Base-by-base conservation (phyloP, 1,140 invertebrate species). In the Varroa destructor region DNA sequence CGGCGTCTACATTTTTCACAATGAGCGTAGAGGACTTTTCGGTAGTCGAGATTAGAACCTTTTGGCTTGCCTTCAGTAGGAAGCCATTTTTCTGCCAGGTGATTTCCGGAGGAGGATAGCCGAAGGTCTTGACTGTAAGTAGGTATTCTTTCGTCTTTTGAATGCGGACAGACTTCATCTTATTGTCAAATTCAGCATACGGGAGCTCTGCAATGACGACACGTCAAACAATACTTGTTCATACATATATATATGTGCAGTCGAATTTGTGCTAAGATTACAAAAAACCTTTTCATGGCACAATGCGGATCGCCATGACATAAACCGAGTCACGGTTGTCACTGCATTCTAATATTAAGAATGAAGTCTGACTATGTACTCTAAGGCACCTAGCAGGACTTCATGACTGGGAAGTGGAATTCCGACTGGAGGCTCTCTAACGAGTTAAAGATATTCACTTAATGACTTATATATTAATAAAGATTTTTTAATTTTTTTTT, bases 21-120 rank as follows among this genome's bases (percentile, higher is more conserved):
- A 80, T 83, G n/a, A 89, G 84, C 0, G 81, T 84, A 4, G 84
- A 84, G 1, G 78, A 81, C 3, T 78, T 81, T 46, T 87, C 84
- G 56, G 83, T 82, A n/a, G 81, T 83, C 43, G 81, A 82, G 55
- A 88, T 83, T 51, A 81, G 78, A 14, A 79, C 84, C 78, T 71
- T 82, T 79, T 75, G 83, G 77, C 56, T 80, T 40, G 76, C 76
- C 71, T 75, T 74, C 6, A 77, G 71, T 54, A 79, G 77, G 12
- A 80, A 77, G 42, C 83, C 83, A 77, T 88, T 85, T 75, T 84
- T 86, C 46, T 79, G 82, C 87, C 87, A 88, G 5, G 77, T 80
- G 14, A 87, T 78, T 54, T 83, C 81, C 1, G 88, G 87, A 74
- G 79, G 80, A 46, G 88, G 88, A 78, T 85, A 86, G 56, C 87